phyloP scores from a whole-genome alignment of 2,113 vertebrate species.

The Sylvia atricapilla region DNA sequence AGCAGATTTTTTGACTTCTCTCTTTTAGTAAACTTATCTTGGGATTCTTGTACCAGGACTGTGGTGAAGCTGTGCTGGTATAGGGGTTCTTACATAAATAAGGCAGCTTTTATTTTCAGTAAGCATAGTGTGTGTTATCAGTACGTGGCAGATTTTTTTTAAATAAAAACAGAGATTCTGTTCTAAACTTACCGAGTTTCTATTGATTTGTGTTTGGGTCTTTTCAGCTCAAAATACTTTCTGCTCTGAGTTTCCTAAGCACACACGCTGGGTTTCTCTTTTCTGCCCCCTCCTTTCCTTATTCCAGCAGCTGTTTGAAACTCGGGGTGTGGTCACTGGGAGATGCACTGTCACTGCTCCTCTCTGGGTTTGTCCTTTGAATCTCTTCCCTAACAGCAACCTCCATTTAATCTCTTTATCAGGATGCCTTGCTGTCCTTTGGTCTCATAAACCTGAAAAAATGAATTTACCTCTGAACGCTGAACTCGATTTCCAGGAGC shows the following conservation, averaged over 20 bases:
- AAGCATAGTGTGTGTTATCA: neutral
- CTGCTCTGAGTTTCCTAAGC: neutral
- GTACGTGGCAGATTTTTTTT: neutral
- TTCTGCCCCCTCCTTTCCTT: neutral
- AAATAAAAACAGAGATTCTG: neutral
- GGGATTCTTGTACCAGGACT: neutral
- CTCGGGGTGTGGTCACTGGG: neutral
- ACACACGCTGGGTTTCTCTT: neutral
- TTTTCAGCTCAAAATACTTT: neutral
- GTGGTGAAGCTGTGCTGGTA: neutral
- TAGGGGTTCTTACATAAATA: neutral
- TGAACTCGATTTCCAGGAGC: neutral
- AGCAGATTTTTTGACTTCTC: neutral
- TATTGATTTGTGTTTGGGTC: neutral
- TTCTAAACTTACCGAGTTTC: neutral
- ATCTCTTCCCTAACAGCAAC: neutral
- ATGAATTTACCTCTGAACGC: neutral
- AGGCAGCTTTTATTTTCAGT: neutral
- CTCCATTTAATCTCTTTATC: neutral
- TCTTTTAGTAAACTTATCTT: neutral
- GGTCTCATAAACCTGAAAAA: neutral
- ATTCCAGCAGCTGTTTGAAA: slow-evolving; percentile 7
- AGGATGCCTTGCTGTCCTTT: neutral
- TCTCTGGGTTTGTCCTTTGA: neutral
- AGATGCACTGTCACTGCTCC: neutral